These are phyloP conservation scores for Maccullochella peelii DNA, from an alignment of 2,113 vertebrate genomes.

Conservation along the genomic window DNA sequence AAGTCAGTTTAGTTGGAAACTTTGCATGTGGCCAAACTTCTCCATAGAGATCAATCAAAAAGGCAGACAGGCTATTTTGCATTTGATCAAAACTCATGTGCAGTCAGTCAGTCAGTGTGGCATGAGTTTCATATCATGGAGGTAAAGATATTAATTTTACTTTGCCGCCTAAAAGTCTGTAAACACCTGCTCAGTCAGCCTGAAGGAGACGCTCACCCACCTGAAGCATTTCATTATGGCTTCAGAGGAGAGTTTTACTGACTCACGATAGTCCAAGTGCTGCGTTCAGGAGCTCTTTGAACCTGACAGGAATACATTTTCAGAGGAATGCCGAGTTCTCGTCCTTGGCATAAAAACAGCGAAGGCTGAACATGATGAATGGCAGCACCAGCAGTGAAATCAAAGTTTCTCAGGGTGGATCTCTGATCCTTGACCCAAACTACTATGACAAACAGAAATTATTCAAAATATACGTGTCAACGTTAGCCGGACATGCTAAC, in stretches of 20 bases:
- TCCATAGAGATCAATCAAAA: not conserved
- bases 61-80: not conserved
- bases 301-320: not conserved
- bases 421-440: too few species aligned
- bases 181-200: not conserved
- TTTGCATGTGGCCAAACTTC: not conserved
- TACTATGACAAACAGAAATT: too few species aligned
- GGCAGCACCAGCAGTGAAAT: not conserved
- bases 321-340: not conserved
- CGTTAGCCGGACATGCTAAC: too few species aligned
- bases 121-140: not conserved
- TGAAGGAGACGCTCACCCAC: not conserved
- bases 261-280: not conserved
- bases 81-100: not conserved
- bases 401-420: not conserved
- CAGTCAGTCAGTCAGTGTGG: not conserved
- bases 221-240: conserved; percentile 5
- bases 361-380: not conserved
- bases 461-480: too few species aligned
- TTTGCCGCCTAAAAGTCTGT: not conserved
- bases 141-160: not conserved
- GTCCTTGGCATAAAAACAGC: not conserved
- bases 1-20: not conserved
- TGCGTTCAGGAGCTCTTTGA: not conserved
- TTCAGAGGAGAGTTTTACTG: not conserved